These are phyloP conservation scores for Nemapogon koenigi DNA, from an alignment of 2,888 invertebrate species.

Conservation along the genomic window DNA sequence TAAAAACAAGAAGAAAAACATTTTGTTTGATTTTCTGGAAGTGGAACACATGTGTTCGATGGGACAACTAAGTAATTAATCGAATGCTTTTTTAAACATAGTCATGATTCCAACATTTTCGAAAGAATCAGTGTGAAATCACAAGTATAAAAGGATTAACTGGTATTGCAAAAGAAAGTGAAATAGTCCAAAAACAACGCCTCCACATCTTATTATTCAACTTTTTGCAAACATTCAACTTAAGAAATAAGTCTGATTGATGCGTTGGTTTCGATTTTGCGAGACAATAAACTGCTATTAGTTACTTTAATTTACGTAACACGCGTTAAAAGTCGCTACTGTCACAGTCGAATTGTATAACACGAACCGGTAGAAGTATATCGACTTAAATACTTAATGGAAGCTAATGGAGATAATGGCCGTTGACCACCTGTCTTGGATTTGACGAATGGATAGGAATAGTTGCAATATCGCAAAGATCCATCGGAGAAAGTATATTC, in stretches of 20 bases:
- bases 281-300: conserved; percentile 5
- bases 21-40: too few relatives aligned
- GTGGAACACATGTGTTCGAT: too few relatives aligned
- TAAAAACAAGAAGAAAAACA: too few relatives aligned
- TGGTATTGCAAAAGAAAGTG: too few relatives aligned
- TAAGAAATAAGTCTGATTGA: conserved; percentile 7
- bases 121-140: too few relatives aligned
- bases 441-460: conserved; percentile 50
- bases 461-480: conserved; percentile 30
- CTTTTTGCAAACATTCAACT: background rate
- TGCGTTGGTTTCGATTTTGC: conserved; percentile 1
- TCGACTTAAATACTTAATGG: conserved; percentile 55
- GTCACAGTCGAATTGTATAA: conserved; percentile 39
- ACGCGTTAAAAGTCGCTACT: conserved; percentile 6
- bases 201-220: background rate
- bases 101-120: too few relatives aligned
- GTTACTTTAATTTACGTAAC: conserved; percentile 6
- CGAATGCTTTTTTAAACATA: too few relatives aligned
- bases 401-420: conserved; percentile 42
- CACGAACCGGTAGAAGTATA: conserved; percentile 34
- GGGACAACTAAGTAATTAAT: too few relatives aligned
- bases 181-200: background rate
- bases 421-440: conserved; percentile 39
- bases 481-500: conserved; percentile 53
- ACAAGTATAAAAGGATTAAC: too few relatives aligned